Evolutionary conservation across 2,113 vertebrate species (phyloP), one percentile per base, ranked within the genome.

Genomic region (Antechinus flavipes): DNA sequence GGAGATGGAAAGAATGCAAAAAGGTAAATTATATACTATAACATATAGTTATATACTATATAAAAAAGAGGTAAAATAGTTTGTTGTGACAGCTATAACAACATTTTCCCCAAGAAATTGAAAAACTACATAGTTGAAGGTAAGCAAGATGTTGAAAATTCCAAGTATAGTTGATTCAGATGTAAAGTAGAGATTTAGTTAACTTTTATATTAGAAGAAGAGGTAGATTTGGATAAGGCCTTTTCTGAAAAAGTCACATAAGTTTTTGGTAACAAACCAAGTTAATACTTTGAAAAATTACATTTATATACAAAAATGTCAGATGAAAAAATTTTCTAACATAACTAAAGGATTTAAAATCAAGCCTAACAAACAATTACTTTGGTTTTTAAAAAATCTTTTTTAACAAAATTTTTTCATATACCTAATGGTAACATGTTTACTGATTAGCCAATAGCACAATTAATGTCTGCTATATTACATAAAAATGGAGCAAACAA

Each of bases 401-500:
- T 25, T 90, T 46, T 12, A 84, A 49, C 42, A 90, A 90, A 47
- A 26, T 3, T 10, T 47, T 42, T 47, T 90, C 23, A 84, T 3
- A 91, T 22, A 35, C 76, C 68, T 96, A 61, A 0, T 19, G 94
- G 26, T 12, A 97, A 94, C 95, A 95, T 90, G 8, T 90, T 97
- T 97, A 97, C 89, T 97, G 90, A 94, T 0, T 0, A 50, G 93
- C 89, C 94, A 0, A 68, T 10, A 35, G 68, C 35, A 93, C 76
- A 96, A 96, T 95, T 96, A 89, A 95, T 96, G 61, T 90, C 93
- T 97, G 68, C 50, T 94, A 91, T 56, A 93, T 95, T 93, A 90
- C 49, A 49, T 49, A 97, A 95, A 68, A 95, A 95, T 42, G 91
- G 96, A 94, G 95, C 89, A 96, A 98, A 97, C 58, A 96, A 95